phyloP scores from a whole-genome alignment of 2,113 vertebrate species.

The Serilophus lunatus region DNA sequence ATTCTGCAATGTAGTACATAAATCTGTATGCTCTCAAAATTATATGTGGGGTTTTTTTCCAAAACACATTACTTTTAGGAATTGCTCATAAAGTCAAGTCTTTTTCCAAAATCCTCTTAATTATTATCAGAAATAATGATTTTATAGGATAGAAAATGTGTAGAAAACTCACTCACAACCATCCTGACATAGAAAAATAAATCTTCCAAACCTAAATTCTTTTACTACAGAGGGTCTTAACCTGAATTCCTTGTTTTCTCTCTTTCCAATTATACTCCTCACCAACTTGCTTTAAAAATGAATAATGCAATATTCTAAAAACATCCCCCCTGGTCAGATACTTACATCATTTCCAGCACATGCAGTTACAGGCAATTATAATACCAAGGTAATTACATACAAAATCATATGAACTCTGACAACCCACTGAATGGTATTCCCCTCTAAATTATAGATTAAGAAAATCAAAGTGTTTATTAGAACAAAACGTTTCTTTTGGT shows the following conservation, averaged over 20 bases:
- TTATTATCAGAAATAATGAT: not conserved
- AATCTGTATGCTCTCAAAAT: not conserved
- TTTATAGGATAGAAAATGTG: not conserved
- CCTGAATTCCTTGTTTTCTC: constrained; percentile 14
- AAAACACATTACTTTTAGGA: not conserved
- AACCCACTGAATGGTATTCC: constrained; percentile 14
- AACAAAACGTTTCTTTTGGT: not conserved
- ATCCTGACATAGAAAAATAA: not conserved
- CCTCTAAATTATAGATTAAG: constrained; percentile 20
- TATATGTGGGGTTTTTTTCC: not conserved
- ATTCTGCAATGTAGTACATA: not conserved
- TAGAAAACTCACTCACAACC: not conserved
- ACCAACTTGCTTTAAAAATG: constrained; percentile 27
- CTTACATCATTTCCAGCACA: constrained; percentile 46
- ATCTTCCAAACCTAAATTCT: not conserved
- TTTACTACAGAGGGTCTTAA: constrained; percentile 18
- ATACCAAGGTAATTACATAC: constrained; percentile 51
- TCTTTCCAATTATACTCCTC: constrained; percentile 16
- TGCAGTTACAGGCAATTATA: constrained; percentile 51
- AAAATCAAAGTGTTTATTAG: not conserved
- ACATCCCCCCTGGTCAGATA: constrained; percentile 49
- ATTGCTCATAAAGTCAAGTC: not conserved
- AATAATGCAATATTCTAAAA: constrained; percentile 49
- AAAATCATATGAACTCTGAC: constrained; percentile 52
- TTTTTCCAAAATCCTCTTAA: not conserved